Percentiles rank a stretch among this genome's conserved stretches.
These are phyloP conservation scores for Troides aeacus DNA, from an alignment of 2,888 invertebrate genomes.

Conservation along the genomic window DNA sequence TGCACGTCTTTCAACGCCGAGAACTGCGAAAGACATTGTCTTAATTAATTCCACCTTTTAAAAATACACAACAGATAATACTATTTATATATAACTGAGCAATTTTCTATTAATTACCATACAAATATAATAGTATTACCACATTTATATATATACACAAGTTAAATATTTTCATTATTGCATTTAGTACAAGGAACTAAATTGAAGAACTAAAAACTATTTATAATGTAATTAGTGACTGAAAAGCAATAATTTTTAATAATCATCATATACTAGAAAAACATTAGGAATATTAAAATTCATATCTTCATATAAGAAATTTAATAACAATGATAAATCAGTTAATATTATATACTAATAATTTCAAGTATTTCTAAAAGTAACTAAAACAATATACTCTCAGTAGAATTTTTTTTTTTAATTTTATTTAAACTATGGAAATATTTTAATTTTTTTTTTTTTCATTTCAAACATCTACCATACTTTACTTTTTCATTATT, in stretches of 20 bases:
- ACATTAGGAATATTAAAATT: too few relatives aligned
- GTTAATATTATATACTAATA: too few relatives aligned
- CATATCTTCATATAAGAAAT: too few relatives aligned
- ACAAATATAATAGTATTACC: neutral
- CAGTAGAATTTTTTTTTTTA: too few relatives aligned
- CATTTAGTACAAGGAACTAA: neutral
- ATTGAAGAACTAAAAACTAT: neutral
- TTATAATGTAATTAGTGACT: neutral
- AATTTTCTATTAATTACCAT: neutral
- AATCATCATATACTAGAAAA: neutral
- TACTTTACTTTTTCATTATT: too few relatives aligned
- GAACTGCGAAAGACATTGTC: slow-evolving; percentile 64
- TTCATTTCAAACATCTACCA: too few relatives aligned
- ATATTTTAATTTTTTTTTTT: too few relatives aligned
- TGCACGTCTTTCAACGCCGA: slow-evolving; percentile 82
- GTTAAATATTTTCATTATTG: neutral
- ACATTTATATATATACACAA: neutral
- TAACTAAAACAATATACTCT: too few relatives aligned
- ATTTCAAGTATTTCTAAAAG: too few relatives aligned
- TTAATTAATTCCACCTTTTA: neutral
- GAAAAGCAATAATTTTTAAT: neutral
- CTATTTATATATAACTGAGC: neutral
- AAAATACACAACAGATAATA: neutral
- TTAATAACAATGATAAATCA: too few relatives aligned
- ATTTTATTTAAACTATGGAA: too few relatives aligned